Percentiles rank a stretch among this genome's conserved stretches.
Evolutionary conservation across 2,113 vertebrate genomes (phyloP).

Genomic region (Nematolebias whitei): DNA sequence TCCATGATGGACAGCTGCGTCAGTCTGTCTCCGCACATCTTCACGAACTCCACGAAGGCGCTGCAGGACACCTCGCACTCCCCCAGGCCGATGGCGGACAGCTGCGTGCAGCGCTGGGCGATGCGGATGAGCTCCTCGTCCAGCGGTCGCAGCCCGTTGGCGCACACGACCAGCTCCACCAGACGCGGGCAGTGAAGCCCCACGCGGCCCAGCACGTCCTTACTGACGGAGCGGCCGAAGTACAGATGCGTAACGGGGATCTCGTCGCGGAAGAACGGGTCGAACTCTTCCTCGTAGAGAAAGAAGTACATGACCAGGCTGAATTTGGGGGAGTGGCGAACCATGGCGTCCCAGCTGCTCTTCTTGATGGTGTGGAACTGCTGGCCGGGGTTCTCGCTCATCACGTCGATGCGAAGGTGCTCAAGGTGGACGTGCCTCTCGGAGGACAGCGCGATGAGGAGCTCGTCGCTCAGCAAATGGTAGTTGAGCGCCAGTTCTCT

Average conservation of each 20-base stretch:
- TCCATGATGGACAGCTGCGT: conserved; percentile 97
- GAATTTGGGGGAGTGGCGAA: conserved; percentile 94
- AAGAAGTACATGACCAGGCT: conserved; percentile 98
- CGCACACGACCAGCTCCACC: conserved; percentile 95
- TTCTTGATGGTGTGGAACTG: conserved; percentile 95
- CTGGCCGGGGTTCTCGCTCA: conserved; percentile 93
- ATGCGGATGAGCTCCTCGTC: conserved; percentile 97
- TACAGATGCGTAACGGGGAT: conserved; percentile 93
- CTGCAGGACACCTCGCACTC: conserved; percentile 97
- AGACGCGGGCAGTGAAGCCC: conserved; percentile 93
- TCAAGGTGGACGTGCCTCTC: conserved; percentile 94
- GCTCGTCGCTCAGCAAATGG: conserved; percentile 90
- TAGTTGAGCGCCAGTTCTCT: conserved; percentile 95
- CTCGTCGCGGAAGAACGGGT: conserved; percentile 93
- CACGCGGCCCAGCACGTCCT: conserved; percentile 94
- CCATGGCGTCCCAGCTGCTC: conserved; percentile 98
- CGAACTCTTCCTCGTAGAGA: conserved; percentile 95
- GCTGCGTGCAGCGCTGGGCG: conserved; percentile 90
- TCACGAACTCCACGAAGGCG: conserved; percentile 97
- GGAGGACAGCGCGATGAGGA: conserved; percentile 92
- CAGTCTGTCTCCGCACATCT: conserved; percentile 93
- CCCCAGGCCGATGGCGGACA: conserved; percentile 93
- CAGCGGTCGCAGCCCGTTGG: conserved; percentile 91
- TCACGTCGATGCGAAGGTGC: conserved; percentile 95
- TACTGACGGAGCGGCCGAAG: conserved; percentile 94